Conservation (phyloP, 2,888 invertebrate genomes). For the Trachelus tabidus region DNA sequence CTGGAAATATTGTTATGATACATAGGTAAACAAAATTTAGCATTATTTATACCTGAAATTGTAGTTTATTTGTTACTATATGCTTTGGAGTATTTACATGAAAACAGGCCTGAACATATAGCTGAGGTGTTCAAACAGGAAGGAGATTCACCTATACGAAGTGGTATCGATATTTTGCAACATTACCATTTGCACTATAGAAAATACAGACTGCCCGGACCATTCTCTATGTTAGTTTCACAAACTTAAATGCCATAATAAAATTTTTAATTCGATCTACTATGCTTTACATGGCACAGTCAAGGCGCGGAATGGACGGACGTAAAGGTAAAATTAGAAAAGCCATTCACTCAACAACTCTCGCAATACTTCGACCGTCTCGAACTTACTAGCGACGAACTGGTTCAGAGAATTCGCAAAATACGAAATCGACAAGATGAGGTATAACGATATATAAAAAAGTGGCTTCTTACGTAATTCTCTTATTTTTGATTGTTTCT, state of each 20-base stretch:
- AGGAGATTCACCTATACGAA: slow-evolving; percentile 71
- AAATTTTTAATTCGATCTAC: slow-evolving; percentile 8
- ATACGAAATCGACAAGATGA: slow-evolving; percentile 75
- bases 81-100: background rate
- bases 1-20: slow-evolving; percentile 73
- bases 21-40: slow-evolving; percentile 39
- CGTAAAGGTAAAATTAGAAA: slow-evolving; percentile 68
- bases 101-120: slow-evolving; percentile 72
- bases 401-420: slow-evolving; percentile 67
- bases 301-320: slow-evolving; percentile 73
- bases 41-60: background rate
- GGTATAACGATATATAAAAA: slow-evolving; percentile 58
- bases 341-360: slow-evolving; percentile 67
- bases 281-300: slow-evolving; percentile 54
- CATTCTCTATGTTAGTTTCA: slow-evolving; percentile 70
- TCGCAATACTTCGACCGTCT: slow-evolving; percentile 52
- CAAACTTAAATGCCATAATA: background rate
- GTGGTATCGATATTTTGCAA: slow-evolving; percentile 74
- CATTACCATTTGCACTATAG: slow-evolving; percentile 73
- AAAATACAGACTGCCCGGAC: slow-evolving; percentile 69
- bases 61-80: background rate
- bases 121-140: slow-evolving; percentile 73
- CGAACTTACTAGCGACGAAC: slow-evolving; percentile 63
- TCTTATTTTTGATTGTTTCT: background rate
- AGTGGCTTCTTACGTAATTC: background rate